Percentiles rank a stretch among this genome's conserved stretches.
Evolutionary conservation across 2,888 invertebrate species (phyloP).

Genomic region (Leptinotarsa haldemani): DNA sequence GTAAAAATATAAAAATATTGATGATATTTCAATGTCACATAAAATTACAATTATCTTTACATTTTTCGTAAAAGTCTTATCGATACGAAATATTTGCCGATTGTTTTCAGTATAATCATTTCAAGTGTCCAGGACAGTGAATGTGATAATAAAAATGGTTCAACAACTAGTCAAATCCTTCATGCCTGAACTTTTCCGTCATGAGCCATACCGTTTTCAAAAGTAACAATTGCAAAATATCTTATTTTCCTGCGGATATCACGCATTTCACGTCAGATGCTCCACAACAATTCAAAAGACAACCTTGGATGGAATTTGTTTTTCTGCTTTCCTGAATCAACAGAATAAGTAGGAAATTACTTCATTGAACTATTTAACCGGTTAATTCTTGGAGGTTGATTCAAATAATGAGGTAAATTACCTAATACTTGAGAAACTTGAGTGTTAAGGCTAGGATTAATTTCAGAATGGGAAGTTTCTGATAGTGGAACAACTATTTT

Average conservation of each 20-base stretch:
- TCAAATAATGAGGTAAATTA: neutral
- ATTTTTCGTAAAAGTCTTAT: too few relatives aligned
- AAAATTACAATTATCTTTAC: too few relatives aligned
- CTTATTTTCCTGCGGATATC: neutral
- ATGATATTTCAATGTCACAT: too few relatives aligned
- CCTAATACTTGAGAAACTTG: neutral
- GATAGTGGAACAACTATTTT: neutral
- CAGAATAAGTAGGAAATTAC: neutral
- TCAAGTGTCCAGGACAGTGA: too few relatives aligned
- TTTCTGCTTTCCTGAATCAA: neutral
- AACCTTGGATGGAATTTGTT: slow-evolving; percentile 9
- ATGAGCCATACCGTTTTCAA: too few relatives aligned
- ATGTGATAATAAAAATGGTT: too few relatives aligned
- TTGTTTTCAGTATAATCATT: too few relatives aligned
- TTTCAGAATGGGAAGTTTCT: neutral
- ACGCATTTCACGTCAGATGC: slow-evolving; percentile 1
- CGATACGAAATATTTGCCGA: too few relatives aligned
- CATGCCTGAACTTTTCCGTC: too few relatives aligned
- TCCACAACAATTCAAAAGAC: neutral
- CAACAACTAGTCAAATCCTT: too few relatives aligned
- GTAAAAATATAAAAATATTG: too few relatives aligned
- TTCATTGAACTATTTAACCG: neutral
- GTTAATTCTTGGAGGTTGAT: slow-evolving; percentile 1
- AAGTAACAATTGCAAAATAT: neutral
- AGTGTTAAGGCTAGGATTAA: neutral